A percentile compares a stretch with the other conserved stretches of the same genome.
These are phyloP conservation scores for Fistularia tabacaria DNA, from an alignment of 2,797 vertebrate genomes.

Conservation along the genomic window DNA sequence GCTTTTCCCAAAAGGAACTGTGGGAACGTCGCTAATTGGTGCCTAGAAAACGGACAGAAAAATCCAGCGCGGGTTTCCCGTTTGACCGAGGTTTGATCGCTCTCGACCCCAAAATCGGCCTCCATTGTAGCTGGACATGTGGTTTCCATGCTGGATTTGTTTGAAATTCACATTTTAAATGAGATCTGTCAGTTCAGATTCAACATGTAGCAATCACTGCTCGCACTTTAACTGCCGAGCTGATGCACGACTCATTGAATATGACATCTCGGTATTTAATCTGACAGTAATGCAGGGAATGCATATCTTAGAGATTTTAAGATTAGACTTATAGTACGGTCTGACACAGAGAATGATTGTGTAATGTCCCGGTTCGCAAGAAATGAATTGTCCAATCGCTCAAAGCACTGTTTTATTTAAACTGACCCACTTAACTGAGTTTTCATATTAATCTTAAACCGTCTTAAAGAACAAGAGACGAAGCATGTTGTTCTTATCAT, in stretches of 20 bases:
- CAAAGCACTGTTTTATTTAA: neutral
- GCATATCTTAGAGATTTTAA: too few species aligned
- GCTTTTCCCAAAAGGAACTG: too few species aligned
- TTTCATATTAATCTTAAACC: constrained; percentile 15
- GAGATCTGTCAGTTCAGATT: neutral
- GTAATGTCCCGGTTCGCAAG: neutral
- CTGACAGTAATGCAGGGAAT: neutral
- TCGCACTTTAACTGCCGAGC: too few species aligned
- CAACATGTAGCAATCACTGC: neutral
- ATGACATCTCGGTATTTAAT: neutral
- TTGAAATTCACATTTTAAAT: neutral
- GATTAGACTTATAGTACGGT: too few species aligned
- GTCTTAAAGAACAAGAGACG: too few species aligned
- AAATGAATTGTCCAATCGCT: constrained; percentile 14
- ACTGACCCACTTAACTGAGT: constrained; percentile 10
- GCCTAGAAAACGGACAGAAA: constrained; percentile 2
- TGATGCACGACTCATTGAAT: neutral
- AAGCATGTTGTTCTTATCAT: too few species aligned
- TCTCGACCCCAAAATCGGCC: neutral
- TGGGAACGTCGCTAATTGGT: too few species aligned
- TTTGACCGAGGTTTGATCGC: neutral
- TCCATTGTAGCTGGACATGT: neutral
- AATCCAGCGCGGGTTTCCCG: neutral
- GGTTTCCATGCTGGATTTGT: neutral
- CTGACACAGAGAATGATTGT: too few species aligned